Conservation (phyloP, 2,888 invertebrate genomes). For the Diadegma fenestrale region DNA sequence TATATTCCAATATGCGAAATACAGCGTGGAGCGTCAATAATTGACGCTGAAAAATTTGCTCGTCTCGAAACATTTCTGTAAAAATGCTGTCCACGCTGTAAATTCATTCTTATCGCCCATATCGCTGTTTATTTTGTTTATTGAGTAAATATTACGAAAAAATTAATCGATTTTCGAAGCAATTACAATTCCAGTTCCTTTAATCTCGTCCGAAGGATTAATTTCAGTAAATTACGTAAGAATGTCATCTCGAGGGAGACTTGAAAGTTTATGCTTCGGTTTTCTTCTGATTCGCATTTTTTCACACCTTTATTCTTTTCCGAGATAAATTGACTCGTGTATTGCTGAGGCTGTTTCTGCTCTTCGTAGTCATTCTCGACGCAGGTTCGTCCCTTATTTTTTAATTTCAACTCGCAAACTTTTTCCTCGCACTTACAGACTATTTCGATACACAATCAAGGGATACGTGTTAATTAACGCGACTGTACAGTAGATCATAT, state of each 20-base stretch:
- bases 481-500: conserved; percentile 74
- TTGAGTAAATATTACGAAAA: conserved; percentile 49
- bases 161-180: conserved; percentile 47
- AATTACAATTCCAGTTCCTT: conserved; percentile 37
- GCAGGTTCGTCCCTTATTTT: conserved; percentile 28
- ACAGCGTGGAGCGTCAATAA: neutral
- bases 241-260: neutral
- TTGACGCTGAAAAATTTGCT: neutral
- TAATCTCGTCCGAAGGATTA: conserved; percentile 19
- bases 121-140: conserved; percentile 9
- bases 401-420: conserved; percentile 41
- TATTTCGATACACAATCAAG: conserved; percentile 71
- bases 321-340: conserved; percentile 10
- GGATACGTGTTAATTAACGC: conserved; percentile 75
- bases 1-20: neutral
- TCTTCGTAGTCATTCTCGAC: conserved; percentile 34
- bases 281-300: neutral
- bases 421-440: conserved; percentile 70
- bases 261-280: neutral
- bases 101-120: neutral
- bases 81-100: neutral
- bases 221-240: conserved; percentile 47
- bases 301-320: conserved; percentile 8
- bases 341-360: conserved; percentile 46
- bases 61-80: neutral